Evolutionary conservation across 2,888 invertebrate genomes (phyloP), one percentile per base, ranked within the genome.

Genomic region (Plagodis dolabraria): DNA sequence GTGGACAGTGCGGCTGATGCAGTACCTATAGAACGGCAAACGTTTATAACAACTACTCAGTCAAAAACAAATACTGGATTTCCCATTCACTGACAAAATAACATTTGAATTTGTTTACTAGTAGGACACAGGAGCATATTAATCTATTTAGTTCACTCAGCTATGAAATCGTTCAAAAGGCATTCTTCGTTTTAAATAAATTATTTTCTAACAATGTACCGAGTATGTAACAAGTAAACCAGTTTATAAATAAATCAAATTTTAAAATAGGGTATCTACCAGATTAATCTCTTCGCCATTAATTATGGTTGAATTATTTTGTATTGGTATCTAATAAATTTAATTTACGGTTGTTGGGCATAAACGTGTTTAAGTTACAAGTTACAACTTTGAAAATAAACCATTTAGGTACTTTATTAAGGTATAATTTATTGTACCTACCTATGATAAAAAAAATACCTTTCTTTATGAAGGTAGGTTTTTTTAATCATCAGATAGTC

Each of bases 191-290:
- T 45, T 40, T 53, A 33, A 60, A 56, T 48, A 52, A 11, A 38
- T 53, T 12, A 9, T 34, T 44, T 35, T 49, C 49, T 52, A 40
- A 34, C 34, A 49, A 45, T 38, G 44, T 51, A 60, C 43, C 45
- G 45, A 38, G 2, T 9, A n/a, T 47, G 47, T 36, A 58, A 64
- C 64, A 52, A 57, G 64, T 62, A 8, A n/a, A 42, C 9, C 35
- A 36, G 49, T 9, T 49, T 65, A 50, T 56, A 60, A 57, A 66
- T 68, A 68, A 68, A 68, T 66, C 64, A 66, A 64, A 66, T 43
- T 57, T 36, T 60, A 57, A 66, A 61, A 63, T 66, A 56, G 58
- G 63, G 42, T 57, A 62, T 61, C 64, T 63, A 53, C 60, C 42
- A 47, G 63, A 59, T 60, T 63, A 64, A 66, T 68, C 64, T 58